Evolutionary conservation across 2,113 vertebrate genomes (phyloP).

Genomic region (Cathartes aura): DNA sequence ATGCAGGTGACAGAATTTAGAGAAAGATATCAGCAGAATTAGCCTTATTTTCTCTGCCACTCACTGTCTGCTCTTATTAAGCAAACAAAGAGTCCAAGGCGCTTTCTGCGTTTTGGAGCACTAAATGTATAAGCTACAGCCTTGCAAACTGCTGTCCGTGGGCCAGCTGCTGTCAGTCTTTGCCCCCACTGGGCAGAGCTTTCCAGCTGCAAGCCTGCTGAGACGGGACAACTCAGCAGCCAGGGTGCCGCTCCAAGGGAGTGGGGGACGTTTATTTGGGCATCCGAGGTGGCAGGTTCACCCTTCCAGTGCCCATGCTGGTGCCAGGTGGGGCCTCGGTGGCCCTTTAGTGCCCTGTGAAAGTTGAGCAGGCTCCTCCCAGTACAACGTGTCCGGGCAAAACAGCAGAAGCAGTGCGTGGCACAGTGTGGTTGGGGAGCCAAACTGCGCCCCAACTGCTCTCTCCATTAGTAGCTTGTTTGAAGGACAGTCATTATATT

Average conservation of each 20-base stretch:
- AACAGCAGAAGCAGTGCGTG: rapidly evolving
- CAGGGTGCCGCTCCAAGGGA: background rate
- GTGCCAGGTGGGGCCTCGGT: rapidly evolving
- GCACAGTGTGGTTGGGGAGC: rapidly evolving
- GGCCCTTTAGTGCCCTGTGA: background rate
- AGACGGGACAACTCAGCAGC: rapidly evolving
- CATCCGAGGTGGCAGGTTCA: rapidly evolving
- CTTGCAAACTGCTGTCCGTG: rapidly evolving
- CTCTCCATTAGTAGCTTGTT: background rate
- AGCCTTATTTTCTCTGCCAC: background rate
- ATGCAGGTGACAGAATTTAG: background rate
- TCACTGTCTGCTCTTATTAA: background rate
- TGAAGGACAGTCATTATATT: rapidly evolving
- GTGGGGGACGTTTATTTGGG: rapidly evolving
- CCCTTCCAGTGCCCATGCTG: rapidly evolving
- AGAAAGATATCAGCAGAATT: background rate
- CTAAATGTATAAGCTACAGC: rapidly evolving
- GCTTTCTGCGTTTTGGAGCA: background rate
- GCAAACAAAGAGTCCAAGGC: background rate
- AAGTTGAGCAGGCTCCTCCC: rapidly evolving
- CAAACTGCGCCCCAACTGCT: background rate
- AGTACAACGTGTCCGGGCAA: rapidly evolving
- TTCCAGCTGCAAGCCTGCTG: rapidly evolving
- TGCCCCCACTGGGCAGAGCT: rapidly evolving
- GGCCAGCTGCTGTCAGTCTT: background rate